phyloP scores from a whole-genome alignment of 2,888 invertebrate species.

The Dryomyza anilis region DNA sequence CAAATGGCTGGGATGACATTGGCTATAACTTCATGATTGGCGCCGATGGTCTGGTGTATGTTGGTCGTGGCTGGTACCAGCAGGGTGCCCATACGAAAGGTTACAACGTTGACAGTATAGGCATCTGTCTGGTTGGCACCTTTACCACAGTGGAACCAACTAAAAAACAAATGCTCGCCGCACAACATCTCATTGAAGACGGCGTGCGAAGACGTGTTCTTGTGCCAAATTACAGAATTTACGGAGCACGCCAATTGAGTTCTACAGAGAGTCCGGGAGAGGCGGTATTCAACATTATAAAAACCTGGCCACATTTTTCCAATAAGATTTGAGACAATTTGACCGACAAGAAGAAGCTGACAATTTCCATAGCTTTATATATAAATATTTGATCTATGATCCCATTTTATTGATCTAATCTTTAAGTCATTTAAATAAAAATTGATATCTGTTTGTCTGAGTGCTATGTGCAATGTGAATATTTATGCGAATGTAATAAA shows the following conservation, averaged over 20 bases:
- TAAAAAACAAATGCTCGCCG: constrained; percentile 66
- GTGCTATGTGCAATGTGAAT: too few relatives aligned
- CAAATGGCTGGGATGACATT: constrained; percentile 69
- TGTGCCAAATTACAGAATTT: constrained; percentile 68
- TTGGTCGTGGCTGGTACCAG: constrained; percentile 75
- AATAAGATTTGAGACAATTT: too few relatives aligned
- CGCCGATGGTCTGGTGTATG: constrained; percentile 76
- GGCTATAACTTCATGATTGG: constrained; percentile 80
- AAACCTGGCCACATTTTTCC: constrained; percentile 71
- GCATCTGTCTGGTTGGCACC: constrained; percentile 75
- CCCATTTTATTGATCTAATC: too few relatives aligned
- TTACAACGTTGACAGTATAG: constrained; percentile 71
- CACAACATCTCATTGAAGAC: constrained; percentile 66
- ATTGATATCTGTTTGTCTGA: too few relatives aligned
- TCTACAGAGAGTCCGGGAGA: constrained; percentile 74
- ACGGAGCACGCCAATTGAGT: constrained; percentile 72
- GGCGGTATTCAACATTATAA: constrained; percentile 67
- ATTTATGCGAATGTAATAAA: too few relatives aligned
- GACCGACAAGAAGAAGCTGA: too few relatives aligned
- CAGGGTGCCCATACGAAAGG: constrained; percentile 74
- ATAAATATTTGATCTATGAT: too few relatives aligned
- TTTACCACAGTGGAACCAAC: constrained; percentile 66
- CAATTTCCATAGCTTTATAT: too few relatives aligned
- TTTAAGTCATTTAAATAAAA: neutral
- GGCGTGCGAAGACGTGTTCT: constrained; percentile 70